Base-by-base conservation (phyloP, 2,797 vertebrate genomes). In the Pygocentrus nattereri region DNA sequence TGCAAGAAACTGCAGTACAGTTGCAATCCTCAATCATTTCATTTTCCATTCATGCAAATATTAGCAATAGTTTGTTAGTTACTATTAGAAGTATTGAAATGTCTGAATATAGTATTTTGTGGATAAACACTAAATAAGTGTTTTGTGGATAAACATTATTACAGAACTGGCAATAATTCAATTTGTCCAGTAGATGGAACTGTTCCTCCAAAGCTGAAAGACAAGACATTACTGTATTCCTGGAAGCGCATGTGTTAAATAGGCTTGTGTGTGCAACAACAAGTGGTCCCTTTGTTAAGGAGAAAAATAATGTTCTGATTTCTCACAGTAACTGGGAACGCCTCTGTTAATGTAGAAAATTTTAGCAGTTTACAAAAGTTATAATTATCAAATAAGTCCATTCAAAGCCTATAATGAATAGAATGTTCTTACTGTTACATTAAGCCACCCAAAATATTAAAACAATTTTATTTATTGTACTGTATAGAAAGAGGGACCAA, bases 121-220 rank as follows among this genome's bases (percentile, higher is more conserved):
- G 56, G 10, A n/a, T 3, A 16, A n/a, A n/a, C n/a, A n/a, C n/a
- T n/a, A n/a, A n/a, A n/a, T n/a, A n/a, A n/a, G 0, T 25, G 69
- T 69, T 25, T 70, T 70, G 13, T 27, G 15, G 25, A 8, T 30
- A 31, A 31, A 70, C 15, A 5, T 6, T 27, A 58, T 30, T n/a
- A n/a, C n/a, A 6, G 25, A 50, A 16, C 62, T 11, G 18, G 19
- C 34, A 34, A 68, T 21, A 27, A 56, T 41, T 21, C 19, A 13
- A 69, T 30, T 16, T 74, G 74, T 67, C 74, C 74, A 78, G 21
- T 68, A 84, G 79, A 38, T 74, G 44, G 74, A 30, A 56, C 23
- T 5, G 44, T 81, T 18, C 13, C 19, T n/a, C 38, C 27, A 69
- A 27, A 7, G 21, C 34, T 64, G 19, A 16, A 23, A 58, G 34